Percentiles rank a stretch among this genome's conserved stretches.
Evolutionary conservation across 2,888 invertebrate species (phyloP).

Genomic region (Hypselothyrea guttata): DNA sequence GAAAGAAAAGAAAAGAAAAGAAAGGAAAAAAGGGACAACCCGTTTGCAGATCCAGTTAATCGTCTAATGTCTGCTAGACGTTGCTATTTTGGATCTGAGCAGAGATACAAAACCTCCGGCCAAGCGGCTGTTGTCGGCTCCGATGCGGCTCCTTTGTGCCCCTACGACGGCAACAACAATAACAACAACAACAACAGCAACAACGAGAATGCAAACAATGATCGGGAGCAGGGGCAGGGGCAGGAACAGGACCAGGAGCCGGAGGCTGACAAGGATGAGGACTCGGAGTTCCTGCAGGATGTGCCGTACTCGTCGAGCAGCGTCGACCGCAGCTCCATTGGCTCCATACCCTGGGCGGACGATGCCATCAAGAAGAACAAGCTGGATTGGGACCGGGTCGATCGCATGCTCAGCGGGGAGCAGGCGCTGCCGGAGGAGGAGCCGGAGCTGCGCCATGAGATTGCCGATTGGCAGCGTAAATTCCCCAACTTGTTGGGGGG

Average conservation of each 20-base stretch:
- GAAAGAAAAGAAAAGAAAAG: no score
- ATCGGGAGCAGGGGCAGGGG: slow-evolving; percentile 37
- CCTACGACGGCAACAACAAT: slow-evolving; percentile 29
- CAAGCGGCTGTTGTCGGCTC: slow-evolving; percentile 2
- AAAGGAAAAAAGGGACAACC: slow-evolving; percentile 39
- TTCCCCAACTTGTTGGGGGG: slow-evolving; percentile 73
- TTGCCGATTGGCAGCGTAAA: slow-evolving; percentile 80
- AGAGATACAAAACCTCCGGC: slow-evolving; percentile 48
- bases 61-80: slow-evolving; percentile 68
- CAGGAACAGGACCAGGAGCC: slow-evolving; percentile 26
- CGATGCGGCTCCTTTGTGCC: slow-evolving; percentile 49
- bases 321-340: slow-evolving; percentile 80
- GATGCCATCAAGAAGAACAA: slow-evolving; percentile 82
- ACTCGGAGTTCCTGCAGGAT: slow-evolving; percentile 78
- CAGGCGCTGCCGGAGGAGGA: slow-evolving; percentile 69
- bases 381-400: slow-evolving; percentile 81
- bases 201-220: slow-evolving; percentile 41
- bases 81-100: slow-evolving; percentile 61
- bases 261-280: slow-evolving; percentile 70
- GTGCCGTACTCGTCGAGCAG: slow-evolving; percentile 81
- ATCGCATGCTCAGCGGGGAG: slow-evolving; percentile 79
- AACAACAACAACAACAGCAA: slow-evolving; percentile 28
- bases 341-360: slow-evolving; percentile 82
- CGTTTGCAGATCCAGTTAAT: slow-evolving; percentile 48
- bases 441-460: slow-evolving; percentile 78